Percentiles rank a stretch among this genome's conserved stretches.
These are phyloP conservation scores for Meteorus cinctellus DNA, from an alignment of 2,888 invertebrate genomes.

Conservation along the genomic window DNA sequence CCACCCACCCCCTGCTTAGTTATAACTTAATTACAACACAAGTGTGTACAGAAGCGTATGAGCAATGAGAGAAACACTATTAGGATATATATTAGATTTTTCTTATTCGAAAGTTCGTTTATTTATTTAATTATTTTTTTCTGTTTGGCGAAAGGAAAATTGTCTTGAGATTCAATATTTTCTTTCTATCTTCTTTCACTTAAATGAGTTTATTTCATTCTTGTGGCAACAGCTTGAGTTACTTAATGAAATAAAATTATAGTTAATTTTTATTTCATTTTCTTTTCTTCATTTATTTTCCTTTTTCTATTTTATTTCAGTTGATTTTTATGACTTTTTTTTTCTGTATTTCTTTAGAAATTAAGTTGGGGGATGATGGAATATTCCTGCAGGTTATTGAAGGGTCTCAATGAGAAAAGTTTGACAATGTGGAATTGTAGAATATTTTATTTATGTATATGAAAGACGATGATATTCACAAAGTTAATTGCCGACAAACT, in stretches of 20 bases:
- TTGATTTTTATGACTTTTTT: neutral
- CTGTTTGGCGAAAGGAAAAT: neutral
- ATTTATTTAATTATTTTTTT: slow-evolving; percentile 48
- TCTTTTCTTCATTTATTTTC: neutral
- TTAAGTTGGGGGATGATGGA: neutral
- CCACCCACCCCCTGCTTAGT: slow-evolving; percentile 50
- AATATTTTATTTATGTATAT: slow-evolving; percentile 46
- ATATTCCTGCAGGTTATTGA: slow-evolving; percentile 3
- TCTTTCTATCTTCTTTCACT: neutral
- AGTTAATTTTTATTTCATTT: neutral
- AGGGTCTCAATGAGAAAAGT: neutral
- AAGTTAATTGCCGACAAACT: slow-evolving; percentile 67
- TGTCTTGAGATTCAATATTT: slow-evolving; percentile 10
- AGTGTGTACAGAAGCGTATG: slow-evolving; percentile 59
- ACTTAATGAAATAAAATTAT: neutral
- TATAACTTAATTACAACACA: slow-evolving; percentile 73
- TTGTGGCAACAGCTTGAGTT: neutral
- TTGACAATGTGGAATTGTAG: neutral
- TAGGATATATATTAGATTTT: slow-evolving; percentile 69
- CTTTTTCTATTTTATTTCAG: neutral
- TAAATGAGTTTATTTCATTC: neutral
- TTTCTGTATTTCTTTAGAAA: neutral
- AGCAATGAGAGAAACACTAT: slow-evolving; percentile 46
- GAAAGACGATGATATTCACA: slow-evolving; percentile 61
- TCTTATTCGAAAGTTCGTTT: slow-evolving; percentile 68